Evolutionary conservation across 2,797 vertebrate species (phyloP).

Genomic region (Cyprinella venusta): DNA sequence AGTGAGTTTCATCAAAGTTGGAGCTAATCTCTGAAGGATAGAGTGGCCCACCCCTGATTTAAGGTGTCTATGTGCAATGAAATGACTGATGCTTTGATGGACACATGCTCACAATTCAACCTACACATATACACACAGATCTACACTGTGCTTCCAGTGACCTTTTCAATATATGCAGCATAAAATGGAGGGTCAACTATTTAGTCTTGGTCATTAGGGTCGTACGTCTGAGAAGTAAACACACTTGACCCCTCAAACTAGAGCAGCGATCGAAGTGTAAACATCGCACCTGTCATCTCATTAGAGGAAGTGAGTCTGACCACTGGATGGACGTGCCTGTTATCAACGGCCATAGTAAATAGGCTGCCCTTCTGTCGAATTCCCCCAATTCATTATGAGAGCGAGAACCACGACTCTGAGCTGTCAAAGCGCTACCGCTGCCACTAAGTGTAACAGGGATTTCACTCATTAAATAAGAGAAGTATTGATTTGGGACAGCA

Average conservation of each 20-base stretch:
- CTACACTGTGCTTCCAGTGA: neutral
- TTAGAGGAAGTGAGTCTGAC: conserved; percentile 72
- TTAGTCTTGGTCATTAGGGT: conserved; percentile 68
- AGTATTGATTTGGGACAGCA: conserved; percentile 73
- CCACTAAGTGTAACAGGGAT: conserved; percentile 72
- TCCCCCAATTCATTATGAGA: conserved; percentile 73
- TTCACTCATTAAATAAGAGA: conserved; percentile 74
- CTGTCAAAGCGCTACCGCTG: conserved; percentile 72
- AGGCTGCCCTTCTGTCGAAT: conserved; percentile 72
- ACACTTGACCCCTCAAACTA: conserved; percentile 64
- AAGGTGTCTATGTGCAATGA: neutral
- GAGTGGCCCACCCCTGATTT: neutral
- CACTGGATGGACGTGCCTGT: conserved; percentile 67
- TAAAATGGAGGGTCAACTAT: conserved; percentile 57
- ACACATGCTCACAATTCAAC: neutral
- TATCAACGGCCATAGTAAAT: conserved; percentile 71
- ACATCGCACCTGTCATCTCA: conserved; percentile 78
- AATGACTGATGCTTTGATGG: neutral
- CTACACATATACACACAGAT: neutral
- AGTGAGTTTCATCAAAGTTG: neutral
- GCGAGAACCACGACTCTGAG: conserved; percentile 62
- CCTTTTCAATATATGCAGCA: conserved; percentile 59
- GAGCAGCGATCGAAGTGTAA: conserved; percentile 73
- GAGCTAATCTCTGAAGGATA: neutral
- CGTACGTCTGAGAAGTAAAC: conserved; percentile 59